Evolutionary conservation across 1,140 invertebrate genomes (phyloP).

Genomic region (Homarus americanus): DNA sequence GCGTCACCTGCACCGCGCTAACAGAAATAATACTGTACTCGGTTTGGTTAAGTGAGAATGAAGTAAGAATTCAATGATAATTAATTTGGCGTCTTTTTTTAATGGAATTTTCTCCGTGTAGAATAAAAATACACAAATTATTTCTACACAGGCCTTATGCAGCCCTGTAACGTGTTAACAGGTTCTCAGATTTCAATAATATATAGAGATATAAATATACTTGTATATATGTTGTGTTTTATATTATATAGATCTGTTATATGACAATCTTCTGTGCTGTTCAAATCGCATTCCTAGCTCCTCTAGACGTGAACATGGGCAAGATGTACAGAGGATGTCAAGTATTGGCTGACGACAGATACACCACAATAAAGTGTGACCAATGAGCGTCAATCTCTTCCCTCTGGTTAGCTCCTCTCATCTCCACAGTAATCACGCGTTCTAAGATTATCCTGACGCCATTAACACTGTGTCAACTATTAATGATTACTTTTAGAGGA

Average conservation of each 20-base stretch:
- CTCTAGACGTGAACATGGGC: neutral
- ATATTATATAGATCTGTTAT: slow-evolving; percentile 8
- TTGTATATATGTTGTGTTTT: neutral
- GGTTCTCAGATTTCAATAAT: neutral
- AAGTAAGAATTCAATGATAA: neutral
- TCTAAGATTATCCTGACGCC: neutral
- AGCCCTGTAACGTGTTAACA: neutral
- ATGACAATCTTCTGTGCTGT: slow-evolving; percentile 8
- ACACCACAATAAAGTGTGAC: neutral
- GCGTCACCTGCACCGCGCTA: neutral
- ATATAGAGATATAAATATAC: neutral
- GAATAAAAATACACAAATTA: neutral
- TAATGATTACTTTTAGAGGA: neutral
- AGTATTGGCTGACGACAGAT: neutral
- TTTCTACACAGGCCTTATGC: neutral
- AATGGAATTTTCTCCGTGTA: neutral
- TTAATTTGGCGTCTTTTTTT: neutral
- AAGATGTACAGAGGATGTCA: too few species aligned
- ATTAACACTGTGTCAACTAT: neutral
- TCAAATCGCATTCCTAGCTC: neutral
- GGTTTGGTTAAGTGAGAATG: neutral
- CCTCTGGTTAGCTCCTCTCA: neutral
- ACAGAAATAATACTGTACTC: neutral
- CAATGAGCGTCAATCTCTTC: neutral
- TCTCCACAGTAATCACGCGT: neutral